Evolutionary conservation across 2,113 vertebrate species (phyloP).

Genomic region (Neomonachus schauinslandi): DNA sequence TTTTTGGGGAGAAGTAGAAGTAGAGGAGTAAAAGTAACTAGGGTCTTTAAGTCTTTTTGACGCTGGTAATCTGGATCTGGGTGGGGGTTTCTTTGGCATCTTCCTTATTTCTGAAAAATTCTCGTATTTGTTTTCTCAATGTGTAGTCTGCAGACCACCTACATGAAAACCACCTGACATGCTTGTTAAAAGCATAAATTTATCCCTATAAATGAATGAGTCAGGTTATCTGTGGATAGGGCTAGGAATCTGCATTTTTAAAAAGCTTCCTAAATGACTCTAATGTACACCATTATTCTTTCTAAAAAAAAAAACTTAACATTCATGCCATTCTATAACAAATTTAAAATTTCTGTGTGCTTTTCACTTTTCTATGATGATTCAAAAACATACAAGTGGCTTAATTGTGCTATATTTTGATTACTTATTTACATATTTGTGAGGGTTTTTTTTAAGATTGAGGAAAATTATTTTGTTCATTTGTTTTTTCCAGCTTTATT

Average conservation of each 20-base stretch:
- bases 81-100: neutral
- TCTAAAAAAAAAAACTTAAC: neutral
- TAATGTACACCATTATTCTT: neutral
- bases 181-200: neutral
- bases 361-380: conserved; percentile 40
- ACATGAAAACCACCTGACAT: neutral
- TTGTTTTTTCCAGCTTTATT: neutral
- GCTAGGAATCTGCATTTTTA: conserved; percentile 43
- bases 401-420: conserved; percentile 16
- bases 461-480: neutral
- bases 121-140: neutral
- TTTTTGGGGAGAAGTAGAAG: neutral
- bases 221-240: neutral
- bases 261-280: neutral
- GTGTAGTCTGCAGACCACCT: neutral
- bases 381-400: conserved; percentile 37
- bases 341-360: neutral
- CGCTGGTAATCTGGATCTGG: neutral
- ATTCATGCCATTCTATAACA: conserved; percentile 41
- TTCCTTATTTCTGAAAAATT: conserved; percentile 5
- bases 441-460: conserved; percentile 23
- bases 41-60: neutral
- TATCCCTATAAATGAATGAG: neutral
- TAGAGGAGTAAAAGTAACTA: neutral
- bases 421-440: neutral